These are phyloP conservation scores for Melanostoma scalare DNA, from an alignment of 2,888 invertebrate genomes.

Conservation along the genomic window DNA sequence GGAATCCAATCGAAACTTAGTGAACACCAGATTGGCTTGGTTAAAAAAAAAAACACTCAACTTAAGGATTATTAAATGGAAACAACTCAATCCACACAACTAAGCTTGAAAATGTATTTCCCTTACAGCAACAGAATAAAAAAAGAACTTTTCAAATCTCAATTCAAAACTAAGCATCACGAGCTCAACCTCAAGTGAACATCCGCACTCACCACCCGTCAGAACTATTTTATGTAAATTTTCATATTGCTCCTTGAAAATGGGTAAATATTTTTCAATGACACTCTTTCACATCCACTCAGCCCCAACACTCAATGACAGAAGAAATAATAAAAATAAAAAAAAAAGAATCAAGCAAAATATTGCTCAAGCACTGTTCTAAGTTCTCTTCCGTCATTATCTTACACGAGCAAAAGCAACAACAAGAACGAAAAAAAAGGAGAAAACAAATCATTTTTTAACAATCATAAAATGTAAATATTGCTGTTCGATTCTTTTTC, in stretches of 20 bases:
- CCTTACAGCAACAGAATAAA: too few species aligned
- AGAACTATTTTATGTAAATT: background rate
- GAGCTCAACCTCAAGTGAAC: too few species aligned
- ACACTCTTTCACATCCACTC: background rate
- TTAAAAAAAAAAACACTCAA: too few species aligned
- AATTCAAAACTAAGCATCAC: too few species aligned
- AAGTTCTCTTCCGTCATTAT: constrained; percentile 21
- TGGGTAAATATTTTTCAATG: constrained; percentile 16
- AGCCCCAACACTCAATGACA: background rate
- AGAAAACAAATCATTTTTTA: background rate
- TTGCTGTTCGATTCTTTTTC: constrained; percentile 23
- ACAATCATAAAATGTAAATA: constrained; percentile 24
- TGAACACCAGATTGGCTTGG: too few species aligned
- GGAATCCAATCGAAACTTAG: too few species aligned
- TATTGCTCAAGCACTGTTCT: background rate
- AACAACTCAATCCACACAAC: too few species aligned
- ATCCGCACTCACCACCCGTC: too few species aligned
- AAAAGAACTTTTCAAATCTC: too few species aligned
- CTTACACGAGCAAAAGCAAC: constrained; percentile 14
- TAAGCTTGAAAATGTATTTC: too few species aligned
- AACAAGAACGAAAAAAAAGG: constrained; percentile 7
- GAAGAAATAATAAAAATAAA: background rate
- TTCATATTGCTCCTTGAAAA: constrained; percentile 14
- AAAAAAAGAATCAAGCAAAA: background rate
- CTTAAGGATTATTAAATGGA: too few species aligned